Evolutionary conservation across 1,140 invertebrate genomes (phyloP).

Genomic region (Euura lappo): DNA sequence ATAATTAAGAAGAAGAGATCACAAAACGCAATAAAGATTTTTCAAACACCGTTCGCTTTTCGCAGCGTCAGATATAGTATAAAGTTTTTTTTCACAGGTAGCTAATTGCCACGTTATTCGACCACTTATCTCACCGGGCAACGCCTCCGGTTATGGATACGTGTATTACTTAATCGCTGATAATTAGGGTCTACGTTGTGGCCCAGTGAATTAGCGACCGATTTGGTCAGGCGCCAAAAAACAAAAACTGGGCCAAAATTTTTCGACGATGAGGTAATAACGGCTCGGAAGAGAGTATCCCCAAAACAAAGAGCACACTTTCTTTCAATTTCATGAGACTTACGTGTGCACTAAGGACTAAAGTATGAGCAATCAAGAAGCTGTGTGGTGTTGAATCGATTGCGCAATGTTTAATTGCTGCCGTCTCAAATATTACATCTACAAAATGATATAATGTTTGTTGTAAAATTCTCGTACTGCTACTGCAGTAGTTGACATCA

Average conservation of each 20-base stretch:
- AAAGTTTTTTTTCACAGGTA: not conserved
- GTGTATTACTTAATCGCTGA: not conserved
- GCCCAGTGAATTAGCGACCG: not conserved
- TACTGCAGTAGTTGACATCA: not conserved
- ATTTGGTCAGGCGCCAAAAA: not conserved
- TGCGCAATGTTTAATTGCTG: not conserved
- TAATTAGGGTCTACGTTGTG: not conserved
- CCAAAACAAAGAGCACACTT: too few relatives aligned
- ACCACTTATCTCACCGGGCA: not conserved
- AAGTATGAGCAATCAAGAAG: too few relatives aligned
- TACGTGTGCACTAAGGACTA: too few relatives aligned
- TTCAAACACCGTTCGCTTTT: too few relatives aligned
- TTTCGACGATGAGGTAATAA: too few relatives aligned
- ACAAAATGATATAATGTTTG: not conserved
- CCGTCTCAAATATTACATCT: not conserved
- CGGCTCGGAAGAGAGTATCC: too few relatives aligned
- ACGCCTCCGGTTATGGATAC: not conserved
- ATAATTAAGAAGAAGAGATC: too few relatives aligned
- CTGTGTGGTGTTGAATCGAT: too few relatives aligned
- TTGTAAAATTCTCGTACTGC: not conserved
- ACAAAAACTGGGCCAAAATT: too few relatives aligned
- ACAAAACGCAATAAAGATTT: too few relatives aligned
- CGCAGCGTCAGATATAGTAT: too few relatives aligned
- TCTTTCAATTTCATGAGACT: too few relatives aligned
- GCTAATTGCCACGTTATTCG: not conserved